phyloP scores from a whole-genome alignment of 1,140 invertebrate species.

The Hestina assimilis region DNA sequence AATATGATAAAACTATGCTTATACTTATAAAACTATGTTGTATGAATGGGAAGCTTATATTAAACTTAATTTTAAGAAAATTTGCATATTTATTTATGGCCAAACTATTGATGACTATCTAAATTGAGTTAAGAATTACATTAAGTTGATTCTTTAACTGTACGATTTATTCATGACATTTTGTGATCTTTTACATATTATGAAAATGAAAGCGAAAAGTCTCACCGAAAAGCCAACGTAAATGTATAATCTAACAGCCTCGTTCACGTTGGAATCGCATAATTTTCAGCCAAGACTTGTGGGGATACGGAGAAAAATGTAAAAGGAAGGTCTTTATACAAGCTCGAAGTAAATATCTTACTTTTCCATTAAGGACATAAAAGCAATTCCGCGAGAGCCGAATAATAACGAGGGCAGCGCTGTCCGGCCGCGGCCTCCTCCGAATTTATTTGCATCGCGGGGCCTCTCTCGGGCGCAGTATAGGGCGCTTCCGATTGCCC shows the following conservation, averaged over 20 bases:
- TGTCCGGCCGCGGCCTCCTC: conserved; percentile 64
- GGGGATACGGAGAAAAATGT: conserved; percentile 57
- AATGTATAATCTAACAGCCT: conserved; percentile 29
- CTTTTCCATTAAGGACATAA: conserved; percentile 77
- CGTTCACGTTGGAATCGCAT: conserved; percentile 24
- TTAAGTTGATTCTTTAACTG: neutral
- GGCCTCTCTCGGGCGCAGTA: conserved; percentile 55
- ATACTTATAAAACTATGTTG: too few relatives aligned
- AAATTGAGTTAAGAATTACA: conserved; percentile 9
- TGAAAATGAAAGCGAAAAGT: conserved; percentile 12
- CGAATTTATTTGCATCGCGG: conserved; percentile 75
- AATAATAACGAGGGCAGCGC: conserved; percentile 75
- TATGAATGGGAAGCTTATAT: too few relatives aligned
- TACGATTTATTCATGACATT: conserved; percentile 15
- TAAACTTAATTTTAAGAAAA: too few relatives aligned
- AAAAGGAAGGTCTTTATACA: conserved; percentile 61
- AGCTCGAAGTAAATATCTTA: conserved; percentile 74
- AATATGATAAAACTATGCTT: too few relatives aligned
- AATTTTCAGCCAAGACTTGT: conserved; percentile 45
- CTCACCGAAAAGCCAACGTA: conserved; percentile 27
- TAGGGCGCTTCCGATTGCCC: conserved; percentile 65
- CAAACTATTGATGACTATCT: conserved; percentile 1
- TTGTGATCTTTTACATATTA: conserved; percentile 10
- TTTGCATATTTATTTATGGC: neutral
- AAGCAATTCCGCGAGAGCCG: conserved; percentile 74